Base-by-base conservation (phyloP, 2,797 vertebrate genomes). In the Melanotaenia trifasciata region DNA sequence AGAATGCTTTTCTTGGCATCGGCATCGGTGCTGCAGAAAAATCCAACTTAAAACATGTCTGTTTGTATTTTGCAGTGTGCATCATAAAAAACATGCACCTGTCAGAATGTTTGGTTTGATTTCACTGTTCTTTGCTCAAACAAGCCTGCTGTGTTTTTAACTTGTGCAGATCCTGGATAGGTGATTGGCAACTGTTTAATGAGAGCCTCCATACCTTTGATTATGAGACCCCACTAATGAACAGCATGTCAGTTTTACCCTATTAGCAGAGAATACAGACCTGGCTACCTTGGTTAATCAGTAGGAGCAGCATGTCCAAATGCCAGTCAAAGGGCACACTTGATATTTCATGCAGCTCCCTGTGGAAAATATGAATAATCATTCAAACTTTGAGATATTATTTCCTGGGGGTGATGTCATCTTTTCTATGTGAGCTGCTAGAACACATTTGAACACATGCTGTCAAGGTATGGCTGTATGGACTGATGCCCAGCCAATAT, bases 131-230 rank as follows among this genome's bases (percentile, higher is more conserved):
- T 71, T 40, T 33, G 66, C 79, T 74, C 60, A 73, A 78, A 58
- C 64, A 77, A 72, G 66, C 72, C 70, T 83, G 79, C 72, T 4
- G 59, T 60, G 75, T 36, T 56, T 76, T 76, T 58, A 72, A 75
- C 62, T 71, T 70, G 30, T 71, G 47, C 61, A 74, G 14, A 81
- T 76, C 71, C 64, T 12, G 70, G 70, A 82, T 56, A 60, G 2
- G 3, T 90, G 92, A 91, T 84, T 89, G 87, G 78, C 86, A 86
- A 74, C 78, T 82, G 80, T 64, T 84, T 89, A 91, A 91, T 89
- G 87, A 89, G 74, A 66, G 66, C 24, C 79, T 58, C 66, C 86
- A 60, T 87, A 84, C 78, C 87, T 90, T 89, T 86, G 88, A 91
- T 90, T 87, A 85, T 54, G 28, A 28, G 70, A 47, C 60, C 59